These are phyloP conservation scores for Perizoma flavofasciatum DNA, from an alignment of 2,888 invertebrate genomes.

Conservation along the genomic window DNA sequence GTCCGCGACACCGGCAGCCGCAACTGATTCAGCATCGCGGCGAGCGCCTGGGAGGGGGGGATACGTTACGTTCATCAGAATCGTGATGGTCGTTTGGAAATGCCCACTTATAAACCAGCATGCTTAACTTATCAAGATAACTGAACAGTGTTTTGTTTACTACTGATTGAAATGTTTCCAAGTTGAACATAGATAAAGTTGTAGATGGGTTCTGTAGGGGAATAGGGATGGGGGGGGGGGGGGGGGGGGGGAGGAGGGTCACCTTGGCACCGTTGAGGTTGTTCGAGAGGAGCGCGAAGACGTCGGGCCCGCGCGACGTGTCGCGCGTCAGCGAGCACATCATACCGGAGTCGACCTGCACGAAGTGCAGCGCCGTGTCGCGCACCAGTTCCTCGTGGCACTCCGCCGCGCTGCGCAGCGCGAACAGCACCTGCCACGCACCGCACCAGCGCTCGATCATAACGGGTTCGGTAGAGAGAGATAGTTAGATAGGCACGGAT, in stretches of 20 bases:
- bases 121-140: not conserved
- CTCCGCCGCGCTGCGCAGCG: slow-evolving; percentile 4
- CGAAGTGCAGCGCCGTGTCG: not conserved
- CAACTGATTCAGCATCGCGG: not conserved
- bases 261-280: not conserved
- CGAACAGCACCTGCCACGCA: slow-evolving; percentile 4
- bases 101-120: no score
- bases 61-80: not conserved
- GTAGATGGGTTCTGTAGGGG: no score
- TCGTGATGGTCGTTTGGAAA: no score
- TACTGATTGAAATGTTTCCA: not conserved
- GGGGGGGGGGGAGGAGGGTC: not conserved
- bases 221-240: not conserved
- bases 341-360: not conserved
- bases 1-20: not conserved
- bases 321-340: not conserved
- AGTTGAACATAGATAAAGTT: no score
- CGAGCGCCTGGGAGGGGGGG: slow-evolving; percentile 1
- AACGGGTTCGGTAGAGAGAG: no score
- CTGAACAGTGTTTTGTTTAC: not conserved
- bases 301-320: not conserved
- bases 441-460: no score
- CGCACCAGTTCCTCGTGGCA: slow-evolving; percentile 4
- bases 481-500: no score
- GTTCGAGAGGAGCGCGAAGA: not conserved